A percentile compares a stretch with the other conserved stretches of the same genome.
These are phyloP conservation scores for Lophius americanus DNA, from an alignment of 2,797 vertebrate species.

Conservation along the genomic window DNA sequence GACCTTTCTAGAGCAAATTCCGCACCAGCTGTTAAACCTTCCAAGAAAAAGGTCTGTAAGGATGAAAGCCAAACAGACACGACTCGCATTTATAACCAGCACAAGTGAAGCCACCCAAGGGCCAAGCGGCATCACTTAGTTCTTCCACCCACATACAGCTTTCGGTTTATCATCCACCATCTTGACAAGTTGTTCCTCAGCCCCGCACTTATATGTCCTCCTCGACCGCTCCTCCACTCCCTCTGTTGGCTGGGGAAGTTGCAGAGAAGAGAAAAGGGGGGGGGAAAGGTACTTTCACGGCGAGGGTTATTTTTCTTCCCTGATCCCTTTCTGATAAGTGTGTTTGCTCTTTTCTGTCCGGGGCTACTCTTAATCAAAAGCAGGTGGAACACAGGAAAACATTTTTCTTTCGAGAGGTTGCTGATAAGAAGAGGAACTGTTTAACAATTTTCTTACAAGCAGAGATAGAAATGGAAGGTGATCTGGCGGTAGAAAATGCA, in stretches of 20 bases:
- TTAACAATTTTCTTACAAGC: slow-evolving; percentile 57
- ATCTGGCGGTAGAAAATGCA: slow-evolving; percentile 43
- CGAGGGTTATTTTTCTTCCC: slow-evolving; percentile 73
- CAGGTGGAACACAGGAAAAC: slow-evolving; percentile 49
- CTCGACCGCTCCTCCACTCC: slow-evolving; percentile 49
- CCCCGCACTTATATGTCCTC: slow-evolving; percentile 63
- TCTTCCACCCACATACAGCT: slow-evolving; percentile 55
- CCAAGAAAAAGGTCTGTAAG: slow-evolving; percentile 36
- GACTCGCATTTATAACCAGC: slow-evolving; percentile 52
- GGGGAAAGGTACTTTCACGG: slow-evolving; percentile 43
- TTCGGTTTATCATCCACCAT: slow-evolving; percentile 73
- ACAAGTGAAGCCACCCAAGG: slow-evolving; percentile 57
- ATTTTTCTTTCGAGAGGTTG: slow-evolving; percentile 23
- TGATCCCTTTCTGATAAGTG: slow-evolving; percentile 72
- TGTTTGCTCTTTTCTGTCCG: slow-evolving; percentile 76
- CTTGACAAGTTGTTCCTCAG: slow-evolving; percentile 79
- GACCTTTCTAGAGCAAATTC: no score
- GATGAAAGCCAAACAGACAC: slow-evolving; percentile 53
- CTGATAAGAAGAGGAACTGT: slow-evolving; percentile 71
- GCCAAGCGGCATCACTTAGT: slow-evolving; percentile 57
- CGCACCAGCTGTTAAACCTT: no score
- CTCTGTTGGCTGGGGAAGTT: slow-evolving; percentile 36
- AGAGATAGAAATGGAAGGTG: slow-evolving; percentile 55
- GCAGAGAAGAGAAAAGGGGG: slow-evolving; percentile 28
- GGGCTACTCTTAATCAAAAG: slow-evolving; percentile 74